Conservation (phyloP, 2,888 invertebrate genomes). For the Oscheius sp. region DNA sequence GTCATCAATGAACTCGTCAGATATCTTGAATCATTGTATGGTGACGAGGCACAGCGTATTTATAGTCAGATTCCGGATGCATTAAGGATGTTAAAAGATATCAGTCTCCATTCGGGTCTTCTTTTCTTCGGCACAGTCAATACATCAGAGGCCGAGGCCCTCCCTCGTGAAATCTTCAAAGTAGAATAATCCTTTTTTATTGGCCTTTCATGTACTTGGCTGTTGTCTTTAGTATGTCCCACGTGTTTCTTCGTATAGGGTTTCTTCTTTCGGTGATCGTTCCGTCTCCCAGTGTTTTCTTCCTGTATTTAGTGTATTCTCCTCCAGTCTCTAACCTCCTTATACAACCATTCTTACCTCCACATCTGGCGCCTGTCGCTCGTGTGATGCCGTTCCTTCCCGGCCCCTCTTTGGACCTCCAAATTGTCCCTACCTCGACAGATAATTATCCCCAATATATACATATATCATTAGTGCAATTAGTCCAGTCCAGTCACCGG, state of each 20-base stretch:
- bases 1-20: too few relatives aligned
- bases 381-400: constrained; percentile 14
- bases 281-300: neutral
- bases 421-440: constrained; percentile 7
- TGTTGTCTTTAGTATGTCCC: neutral
- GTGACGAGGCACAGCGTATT: constrained; percentile 51
- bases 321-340: constrained; percentile 4
- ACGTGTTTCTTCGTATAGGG: constrained; percentile 22
- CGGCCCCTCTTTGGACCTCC: constrained; percentile 5
- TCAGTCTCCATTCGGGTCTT: constrained; percentile 53
- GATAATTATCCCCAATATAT: neutral
- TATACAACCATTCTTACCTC: constrained; percentile 27
- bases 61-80: constrained; percentile 54
- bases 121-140: constrained; percentile 63
- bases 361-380: constrained; percentile 13
- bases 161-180: constrained; percentile 65
- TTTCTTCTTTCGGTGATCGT: constrained; percentile 12
- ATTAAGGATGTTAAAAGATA: constrained; percentile 55
- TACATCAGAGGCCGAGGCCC: constrained; percentile 54
- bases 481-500: constrained; percentile 17
- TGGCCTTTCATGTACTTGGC: constrained; percentile 16
- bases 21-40: constrained; percentile 65
- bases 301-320: constrained; percentile 22
- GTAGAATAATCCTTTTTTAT: constrained; percentile 20
- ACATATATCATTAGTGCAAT: constrained; percentile 15